phyloP scores from a whole-genome alignment of 2,113 vertebrate species.

The Notarius lentiginosus region DNA sequence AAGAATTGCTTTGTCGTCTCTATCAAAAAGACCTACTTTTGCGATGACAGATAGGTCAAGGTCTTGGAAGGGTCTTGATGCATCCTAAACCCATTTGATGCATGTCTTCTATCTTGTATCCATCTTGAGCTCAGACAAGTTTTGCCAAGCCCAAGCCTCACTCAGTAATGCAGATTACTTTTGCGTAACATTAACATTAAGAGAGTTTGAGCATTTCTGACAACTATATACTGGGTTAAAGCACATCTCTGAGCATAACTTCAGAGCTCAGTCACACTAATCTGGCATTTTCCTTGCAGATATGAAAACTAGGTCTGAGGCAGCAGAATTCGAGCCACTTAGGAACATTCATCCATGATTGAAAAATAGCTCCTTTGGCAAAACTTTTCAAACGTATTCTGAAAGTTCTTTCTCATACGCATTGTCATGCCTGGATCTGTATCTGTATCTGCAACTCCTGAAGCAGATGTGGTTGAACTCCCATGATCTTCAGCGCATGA shows the following conservation, averaged over 20 bases:
- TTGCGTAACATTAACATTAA: neutral
- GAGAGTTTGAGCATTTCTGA: neutral
- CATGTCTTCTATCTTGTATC: neutral
- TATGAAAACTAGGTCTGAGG: neutral
- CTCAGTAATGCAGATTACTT: neutral
- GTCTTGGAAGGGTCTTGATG: neutral
- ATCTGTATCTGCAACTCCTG: neutral
- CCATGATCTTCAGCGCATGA: neutral
- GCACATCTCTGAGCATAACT: neutral
- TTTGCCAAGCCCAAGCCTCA: neutral
- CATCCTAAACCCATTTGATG: neutral
- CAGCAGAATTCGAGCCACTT: neutral
- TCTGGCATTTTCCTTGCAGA: neutral
- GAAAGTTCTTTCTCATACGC: neutral
- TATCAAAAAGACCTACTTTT: neutral
- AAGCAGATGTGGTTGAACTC: neutral
- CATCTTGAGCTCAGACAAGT: neutral
- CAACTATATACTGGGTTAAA: neutral
- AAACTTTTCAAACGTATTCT: neutral
- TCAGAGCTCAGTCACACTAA: neutral
- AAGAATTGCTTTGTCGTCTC: neutral
- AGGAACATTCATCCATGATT: neutral
- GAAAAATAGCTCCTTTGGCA: neutral
- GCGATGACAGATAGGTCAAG: neutral
- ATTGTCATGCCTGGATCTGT: neutral